Evolutionary conservation across 1,140 invertebrate genomes (phyloP).

Genomic region (Dendrolimus punctatus): DNA sequence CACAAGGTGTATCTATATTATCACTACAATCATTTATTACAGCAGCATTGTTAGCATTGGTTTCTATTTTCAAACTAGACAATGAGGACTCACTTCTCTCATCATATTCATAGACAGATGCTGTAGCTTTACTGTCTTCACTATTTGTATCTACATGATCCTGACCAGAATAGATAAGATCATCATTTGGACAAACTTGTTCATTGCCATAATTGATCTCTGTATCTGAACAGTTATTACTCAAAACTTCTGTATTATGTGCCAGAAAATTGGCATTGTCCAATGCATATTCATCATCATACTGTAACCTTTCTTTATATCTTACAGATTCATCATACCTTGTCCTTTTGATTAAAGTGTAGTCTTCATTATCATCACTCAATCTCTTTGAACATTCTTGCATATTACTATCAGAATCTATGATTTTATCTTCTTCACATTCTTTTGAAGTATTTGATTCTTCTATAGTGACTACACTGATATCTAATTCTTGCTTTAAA

Average conservation of each 20-base stretch:
- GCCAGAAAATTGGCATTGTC: slow-evolving; percentile 42
- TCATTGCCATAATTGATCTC: slow-evolving; percentile 45
- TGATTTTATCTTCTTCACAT: slow-evolving; percentile 46
- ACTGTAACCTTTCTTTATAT: no score
- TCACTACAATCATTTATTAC: slow-evolving; percentile 30
- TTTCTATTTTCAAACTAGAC: slow-evolving; percentile 59
- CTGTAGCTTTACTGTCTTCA: slow-evolving; percentile 61
- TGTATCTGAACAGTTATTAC: slow-evolving; percentile 42
- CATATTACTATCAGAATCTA: slow-evolving; percentile 34
- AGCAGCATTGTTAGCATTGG: slow-evolving; percentile 37
- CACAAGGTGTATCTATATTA: slow-evolving; percentile 28
- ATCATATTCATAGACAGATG: slow-evolving; percentile 62
- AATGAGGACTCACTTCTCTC: slow-evolving; percentile 57
- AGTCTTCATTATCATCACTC: slow-evolving; percentile 48
- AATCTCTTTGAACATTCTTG: slow-evolving; percentile 42
- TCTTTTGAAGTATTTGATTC: slow-evolving; percentile 48
- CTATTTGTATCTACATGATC: slow-evolving; percentile 55
- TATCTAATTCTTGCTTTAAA: slow-evolving; percentile 53
- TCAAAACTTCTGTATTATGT: slow-evolving; percentile 27
- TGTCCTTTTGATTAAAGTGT: slow-evolving; percentile 43
- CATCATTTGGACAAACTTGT: slow-evolving; percentile 37
- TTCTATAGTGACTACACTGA: slow-evolving; percentile 59
- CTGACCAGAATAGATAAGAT: slow-evolving; percentile 36
- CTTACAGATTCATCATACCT: slow-evolving; percentile 24
- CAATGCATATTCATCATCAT: slow-evolving; percentile 37